Conservation (phyloP, 37 sponge, comb jelly and placozoan genomes). For the Mnemiopsis leidyi region DNA sequence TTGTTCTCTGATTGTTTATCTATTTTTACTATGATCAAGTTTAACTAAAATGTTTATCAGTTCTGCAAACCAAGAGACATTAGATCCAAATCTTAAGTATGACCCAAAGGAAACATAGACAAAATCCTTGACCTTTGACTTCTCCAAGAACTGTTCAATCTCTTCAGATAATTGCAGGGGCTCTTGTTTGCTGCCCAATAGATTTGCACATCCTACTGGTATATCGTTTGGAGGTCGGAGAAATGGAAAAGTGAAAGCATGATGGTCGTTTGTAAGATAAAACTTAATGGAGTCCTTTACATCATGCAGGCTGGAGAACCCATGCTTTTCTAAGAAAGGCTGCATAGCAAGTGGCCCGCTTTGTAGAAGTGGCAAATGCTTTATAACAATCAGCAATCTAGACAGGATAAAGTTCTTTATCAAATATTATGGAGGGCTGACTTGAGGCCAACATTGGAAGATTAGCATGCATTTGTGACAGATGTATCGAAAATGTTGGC, state of each 20-base stretch:
- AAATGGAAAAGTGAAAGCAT: neutral
- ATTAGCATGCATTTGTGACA: neutral
- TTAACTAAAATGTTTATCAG: neutral
- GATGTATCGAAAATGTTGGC: neutral
- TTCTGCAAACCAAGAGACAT: neutral
- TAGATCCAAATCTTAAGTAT: neutral
- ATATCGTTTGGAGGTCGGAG: constrained; percentile 14
- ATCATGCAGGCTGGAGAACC: neutral
- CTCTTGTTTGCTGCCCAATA: neutral
- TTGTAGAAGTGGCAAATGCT: neutral
- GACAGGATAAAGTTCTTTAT: neutral
- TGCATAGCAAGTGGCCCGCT: neutral
- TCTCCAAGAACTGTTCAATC: neutral
- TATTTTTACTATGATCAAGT: constrained; percentile 5
- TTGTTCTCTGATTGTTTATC: neutral
- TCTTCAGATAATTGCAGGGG: neutral
- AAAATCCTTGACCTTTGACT: neutral
- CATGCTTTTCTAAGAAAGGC: neutral
- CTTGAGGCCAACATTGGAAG: neutral
- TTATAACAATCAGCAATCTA: neutral
- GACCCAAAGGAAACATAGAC: neutral
- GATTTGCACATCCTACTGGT: neutral
- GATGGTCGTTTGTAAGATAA: neutral
- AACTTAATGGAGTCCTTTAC: neutral
- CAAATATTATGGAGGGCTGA: neutral